Base-by-base conservation (phyloP, 1,140 invertebrate genomes). In the Pomacea maculata region DNA sequence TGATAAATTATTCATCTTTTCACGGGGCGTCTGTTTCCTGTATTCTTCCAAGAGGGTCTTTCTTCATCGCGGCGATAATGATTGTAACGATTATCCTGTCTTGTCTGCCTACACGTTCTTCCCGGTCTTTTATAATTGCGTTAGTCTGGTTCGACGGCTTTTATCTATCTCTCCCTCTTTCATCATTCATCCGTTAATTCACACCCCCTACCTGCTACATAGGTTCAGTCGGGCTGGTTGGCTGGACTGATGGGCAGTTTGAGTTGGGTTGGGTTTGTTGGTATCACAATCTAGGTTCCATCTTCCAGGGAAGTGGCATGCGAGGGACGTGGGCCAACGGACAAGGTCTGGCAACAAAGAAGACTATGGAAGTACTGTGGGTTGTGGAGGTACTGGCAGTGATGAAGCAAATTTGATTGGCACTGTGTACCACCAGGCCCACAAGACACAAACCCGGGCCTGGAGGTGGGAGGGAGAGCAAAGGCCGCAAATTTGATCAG, bases 371-470 rank as follows among this genome's bases (percentile, higher is more conserved):
- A 70, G 14, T 34, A 21, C 11, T n/a, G n/a, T 12, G 21, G 67
- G 67, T 25, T 11, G 21, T 11, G 12, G 21, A 10, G 21, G 67
- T 70, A 12, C 11, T 15, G 67, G 29, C 29, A 21, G 21, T 70
- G 67, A 70, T 12, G 67, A 34, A 25, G 67, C 12, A 70, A 70
- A 70, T 70, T 70, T 70, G 67, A 70, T 70, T 70, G 67, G 67
- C 67, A 70, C 67, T 70, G 67, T 34, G 67, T 61, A 61, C 57
- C 57, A 61, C 11, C 57, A 61, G 57, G 57, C 57, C 4, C 57
- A 61, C 57, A 17, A 61, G 57, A 11, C 11, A 11, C 57, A 6
- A 25, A 8, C 11, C 57, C 15, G 2, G 11, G 15, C 11, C 11
- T 61, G 67, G n/a, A 34, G 21, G 21, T 17, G 67, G 67, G 67